Percentiles rank a stretch among this genome's conserved stretches.
Conservation (phyloP, 2,888 invertebrate species). For the Cepaea hortensis region DNA sequence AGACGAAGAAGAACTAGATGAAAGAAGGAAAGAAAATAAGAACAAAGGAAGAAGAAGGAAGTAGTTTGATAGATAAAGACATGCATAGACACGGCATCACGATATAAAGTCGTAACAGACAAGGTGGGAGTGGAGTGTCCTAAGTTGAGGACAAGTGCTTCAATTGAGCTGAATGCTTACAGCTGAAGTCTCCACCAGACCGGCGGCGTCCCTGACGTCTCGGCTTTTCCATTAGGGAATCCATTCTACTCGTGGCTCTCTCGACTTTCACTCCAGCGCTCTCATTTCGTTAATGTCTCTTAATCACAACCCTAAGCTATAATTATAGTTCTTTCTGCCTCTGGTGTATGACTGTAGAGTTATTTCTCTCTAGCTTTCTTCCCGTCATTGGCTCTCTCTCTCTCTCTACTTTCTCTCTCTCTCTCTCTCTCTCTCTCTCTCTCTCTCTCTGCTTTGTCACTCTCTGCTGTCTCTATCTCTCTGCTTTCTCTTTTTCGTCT, state of each 20-base stretch:
- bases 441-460: background rate
- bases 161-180: background rate
- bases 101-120: background rate
- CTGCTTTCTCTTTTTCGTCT: no score
- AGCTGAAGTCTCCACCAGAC: background rate
- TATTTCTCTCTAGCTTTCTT: background rate
- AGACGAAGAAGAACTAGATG: no score
- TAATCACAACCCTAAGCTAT: background rate
- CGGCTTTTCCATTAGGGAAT: conserved; percentile 9
- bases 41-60: no score
- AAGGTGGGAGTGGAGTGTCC: background rate
- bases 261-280: background rate
- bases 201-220: background rate
- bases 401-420: background rate
- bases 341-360: background rate
- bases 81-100: no score
- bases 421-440: no score
- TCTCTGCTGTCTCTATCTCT: background rate
- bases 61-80: no score
- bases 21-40: no score
- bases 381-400: background rate
- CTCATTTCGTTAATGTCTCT: background rate
- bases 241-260: background rate
- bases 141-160: background rate
- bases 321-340: background rate